Percentiles rank a stretch among this genome's conserved stretches.
Evolutionary conservation across 2,797 vertebrate species (phyloP).

Genomic region (Anguilla anguilla): DNA sequence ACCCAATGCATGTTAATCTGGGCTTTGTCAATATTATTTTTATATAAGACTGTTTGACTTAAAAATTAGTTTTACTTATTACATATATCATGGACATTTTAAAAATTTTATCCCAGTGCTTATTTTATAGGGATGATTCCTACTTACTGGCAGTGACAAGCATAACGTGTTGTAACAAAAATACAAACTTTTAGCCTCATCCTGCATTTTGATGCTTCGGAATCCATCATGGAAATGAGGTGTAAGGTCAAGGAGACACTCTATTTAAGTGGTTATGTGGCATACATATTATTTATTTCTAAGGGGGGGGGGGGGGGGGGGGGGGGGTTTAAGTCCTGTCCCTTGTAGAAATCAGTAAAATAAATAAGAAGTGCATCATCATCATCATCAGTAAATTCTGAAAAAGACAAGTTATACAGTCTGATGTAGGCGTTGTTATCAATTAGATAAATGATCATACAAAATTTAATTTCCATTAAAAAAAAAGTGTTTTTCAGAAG

Average conservation of each 20-base stretch:
- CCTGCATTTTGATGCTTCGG: not conserved
- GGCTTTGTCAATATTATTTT: not conserved
- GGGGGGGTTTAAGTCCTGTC: not conserved
- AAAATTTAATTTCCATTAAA: not conserved
- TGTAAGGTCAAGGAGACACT: not conserved
- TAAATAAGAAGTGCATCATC: not conserved
- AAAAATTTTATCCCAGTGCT: not conserved
- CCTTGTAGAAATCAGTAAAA: not conserved
- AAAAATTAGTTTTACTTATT: too few species aligned
- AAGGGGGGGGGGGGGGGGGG: too few species aligned
- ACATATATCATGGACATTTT: not conserved
- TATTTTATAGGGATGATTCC: not conserved
- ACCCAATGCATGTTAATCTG: not conserved
- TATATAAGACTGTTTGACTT: too few species aligned
- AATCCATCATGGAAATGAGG: not conserved
- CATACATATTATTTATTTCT: not conserved
- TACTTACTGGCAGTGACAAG: not conserved
- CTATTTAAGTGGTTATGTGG: not conserved
- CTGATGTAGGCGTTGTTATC: not conserved
- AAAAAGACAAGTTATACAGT: not conserved
- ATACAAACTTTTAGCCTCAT: too few species aligned
- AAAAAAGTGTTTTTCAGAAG: not conserved
- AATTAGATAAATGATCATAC: not conserved
- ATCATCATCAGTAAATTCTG: not conserved
- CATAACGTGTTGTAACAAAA: not conserved